Evolutionary conservation across 1,140 invertebrate species (phyloP), one percentile per base, ranked within the genome.

Genomic region (Lycorma delicatula): DNA sequence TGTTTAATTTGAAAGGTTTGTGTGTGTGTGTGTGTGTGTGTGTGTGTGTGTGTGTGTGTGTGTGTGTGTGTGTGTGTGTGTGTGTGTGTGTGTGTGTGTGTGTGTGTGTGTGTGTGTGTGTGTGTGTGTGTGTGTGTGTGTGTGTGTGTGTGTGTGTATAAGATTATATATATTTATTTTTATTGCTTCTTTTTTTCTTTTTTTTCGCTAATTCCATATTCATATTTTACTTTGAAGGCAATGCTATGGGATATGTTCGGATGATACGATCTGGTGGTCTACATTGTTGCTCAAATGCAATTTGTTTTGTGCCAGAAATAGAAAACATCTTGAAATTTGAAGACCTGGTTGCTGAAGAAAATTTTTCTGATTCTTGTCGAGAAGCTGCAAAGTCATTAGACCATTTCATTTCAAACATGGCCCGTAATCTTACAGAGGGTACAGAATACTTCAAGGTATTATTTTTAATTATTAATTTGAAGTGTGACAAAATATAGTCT

Each of bases 171-270:
- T n/a, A n/a, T n/a, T n/a, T n/a, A n/a, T n/a, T n/a, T n/a, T n/a
- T n/a, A n/a, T n/a, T n/a, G n/a, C n/a, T n/a, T 47, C 53, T 29
- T 25, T 60, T 52, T 51, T 53, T 52, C 48, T 26, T 46, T 53
- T 58, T 28, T 49, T 9, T 29, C 51, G 2, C 38, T 7, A 34
- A 34, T 34, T 34, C n/a, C 31, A n/a, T n/a, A n/a, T n/a, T n/a
- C n/a, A n/a, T 36, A 18, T 44, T 18, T 28, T 44, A 38, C 56
- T 22, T 60, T 63, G 3, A 57, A 84, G 86, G 95, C 12, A 98
- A 98, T 76, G 91, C 93, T 1, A 84, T 99, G 76, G 96, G 95
- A 6, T 98, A 97, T 70, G 90, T 99, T 1, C 78, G 97, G 31
- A 84, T 98, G 71, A 88, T 99, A 47, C 80, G 92, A 58, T 95